A percentile compares a stretch with the other conserved stretches of the same genome.
These are phyloP conservation scores for Lepisosteus oculatus DNA, from an alignment of 2,113 vertebrate genomes.

Conservation along the genomic window DNA sequence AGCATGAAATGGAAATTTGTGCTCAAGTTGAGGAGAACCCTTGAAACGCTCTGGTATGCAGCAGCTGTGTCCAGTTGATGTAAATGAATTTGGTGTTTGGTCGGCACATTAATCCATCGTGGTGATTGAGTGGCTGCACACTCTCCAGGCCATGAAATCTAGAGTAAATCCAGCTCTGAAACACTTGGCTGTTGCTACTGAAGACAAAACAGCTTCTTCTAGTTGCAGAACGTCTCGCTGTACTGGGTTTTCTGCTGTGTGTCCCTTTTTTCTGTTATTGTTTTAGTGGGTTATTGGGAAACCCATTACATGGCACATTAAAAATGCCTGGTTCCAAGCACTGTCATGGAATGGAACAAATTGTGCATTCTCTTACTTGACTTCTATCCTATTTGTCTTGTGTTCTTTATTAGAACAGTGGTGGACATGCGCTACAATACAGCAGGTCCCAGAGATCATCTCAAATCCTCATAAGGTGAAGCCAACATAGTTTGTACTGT, in stretches of 20 bases:
- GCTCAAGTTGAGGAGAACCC: conserved; percentile 7
- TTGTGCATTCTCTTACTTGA: not conserved
- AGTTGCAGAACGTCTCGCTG: no score
- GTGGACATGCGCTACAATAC: no score
- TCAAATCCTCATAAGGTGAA: no score
- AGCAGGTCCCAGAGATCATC: no score
- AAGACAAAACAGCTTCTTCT: conserved; percentile 35
- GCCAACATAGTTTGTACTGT: no score
- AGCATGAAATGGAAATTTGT: not conserved
- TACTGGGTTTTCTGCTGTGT: no score
- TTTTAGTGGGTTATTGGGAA: no score
- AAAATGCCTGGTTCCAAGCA: no score
- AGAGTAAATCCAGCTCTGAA: conserved; percentile 53
- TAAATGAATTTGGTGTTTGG: conserved; percentile 61
- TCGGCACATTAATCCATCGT: conserved; percentile 54
- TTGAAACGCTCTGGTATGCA: conserved; percentile 36
- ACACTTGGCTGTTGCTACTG: conserved; percentile 53
- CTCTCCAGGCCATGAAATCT: conserved; percentile 58
- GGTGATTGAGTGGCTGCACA: conserved; percentile 46
- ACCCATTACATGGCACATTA: no score
- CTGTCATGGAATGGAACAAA: no score
- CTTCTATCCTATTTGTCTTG: not conserved
- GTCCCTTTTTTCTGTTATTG: no score
- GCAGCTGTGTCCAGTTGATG: conserved; percentile 70
- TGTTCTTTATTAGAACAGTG: no score